These are phyloP conservation scores for Heteromyza rotundicornis DNA, from an alignment of 2,888 invertebrate genomes.

Conservation along the genomic window DNA sequence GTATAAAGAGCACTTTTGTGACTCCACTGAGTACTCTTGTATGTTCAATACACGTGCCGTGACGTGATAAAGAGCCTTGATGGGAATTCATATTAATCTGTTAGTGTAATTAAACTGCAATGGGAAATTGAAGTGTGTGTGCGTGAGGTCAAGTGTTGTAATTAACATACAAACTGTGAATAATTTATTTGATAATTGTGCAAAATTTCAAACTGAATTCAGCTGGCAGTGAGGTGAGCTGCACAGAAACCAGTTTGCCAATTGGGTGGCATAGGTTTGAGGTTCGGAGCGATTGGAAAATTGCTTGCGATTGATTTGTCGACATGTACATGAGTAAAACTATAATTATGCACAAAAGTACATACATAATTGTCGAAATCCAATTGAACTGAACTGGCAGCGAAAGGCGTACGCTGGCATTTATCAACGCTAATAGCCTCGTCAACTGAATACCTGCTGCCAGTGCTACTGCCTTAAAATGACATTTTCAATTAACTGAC, in stretches of 20 bases:
- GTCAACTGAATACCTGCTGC: not conserved
- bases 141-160: slow-evolving; percentile 35
- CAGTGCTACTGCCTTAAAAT: not conserved
- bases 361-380: too few species aligned
- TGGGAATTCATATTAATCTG: too few species aligned
- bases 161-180: slow-evolving; percentile 44
- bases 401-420: not conserved
- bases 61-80: too few species aligned
- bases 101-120: too few species aligned
- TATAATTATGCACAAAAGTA: not conserved
- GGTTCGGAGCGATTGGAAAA: slow-evolving; percentile 24
- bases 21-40: too few species aligned
- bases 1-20: too few species aligned
- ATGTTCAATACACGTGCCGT: too few species aligned
- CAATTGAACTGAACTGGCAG: not conserved
- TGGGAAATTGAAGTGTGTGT: too few species aligned
- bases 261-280: not conserved
- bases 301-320: not conserved
- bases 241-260: not conserved
- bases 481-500: not conserved
- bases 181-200: slow-evolving; percentile 44
- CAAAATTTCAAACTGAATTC: slow-evolving; percentile 21
- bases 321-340: not conserved
- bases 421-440: not conserved
- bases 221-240: slow-evolving; percentile 3